A percentile compares a stretch with the other conserved stretches of the same genome.
Conservation (phyloP, 2,113 vertebrate species). For the Turdus rufiventris region DNA sequence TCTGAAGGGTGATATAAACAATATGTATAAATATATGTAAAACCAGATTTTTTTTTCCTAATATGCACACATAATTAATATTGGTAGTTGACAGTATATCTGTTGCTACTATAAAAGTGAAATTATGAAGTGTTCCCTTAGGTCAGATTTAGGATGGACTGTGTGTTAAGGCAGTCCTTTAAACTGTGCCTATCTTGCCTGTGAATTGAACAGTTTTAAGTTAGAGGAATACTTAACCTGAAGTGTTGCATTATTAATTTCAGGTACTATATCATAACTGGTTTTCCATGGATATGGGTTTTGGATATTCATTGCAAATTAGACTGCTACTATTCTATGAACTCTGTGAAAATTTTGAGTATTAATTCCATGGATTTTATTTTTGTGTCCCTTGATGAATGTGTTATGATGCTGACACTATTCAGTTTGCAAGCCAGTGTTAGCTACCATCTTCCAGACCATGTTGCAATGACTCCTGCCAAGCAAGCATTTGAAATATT, state of each 20-base stretch:
- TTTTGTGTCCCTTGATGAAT: not conserved
- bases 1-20: not conserved
- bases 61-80: not conserved
- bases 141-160: not conserved
- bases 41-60: not conserved
- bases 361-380: not conserved
- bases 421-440: not conserved
- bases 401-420: not conserved
- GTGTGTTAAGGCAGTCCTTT: not conserved
- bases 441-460: not conserved
- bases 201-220: not conserved
- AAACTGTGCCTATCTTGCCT: not conserved
- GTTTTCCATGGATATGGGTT: not conserved
- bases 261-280: not conserved
- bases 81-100: not conserved
- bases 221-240: not conserved
- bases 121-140: not conserved
- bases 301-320: not conserved
- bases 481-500: not conserved
- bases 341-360: not conserved
- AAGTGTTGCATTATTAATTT: not conserved
- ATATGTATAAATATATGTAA: not conserved
- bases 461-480: not conserved
- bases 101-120: not conserved
- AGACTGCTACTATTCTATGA: not conserved